Evolutionary conservation across 37 sponge, comb jelly and placozoan species (phyloP), one percentile per base, ranked within the genome.

Genomic region (Tethya wilhelma): DNA sequence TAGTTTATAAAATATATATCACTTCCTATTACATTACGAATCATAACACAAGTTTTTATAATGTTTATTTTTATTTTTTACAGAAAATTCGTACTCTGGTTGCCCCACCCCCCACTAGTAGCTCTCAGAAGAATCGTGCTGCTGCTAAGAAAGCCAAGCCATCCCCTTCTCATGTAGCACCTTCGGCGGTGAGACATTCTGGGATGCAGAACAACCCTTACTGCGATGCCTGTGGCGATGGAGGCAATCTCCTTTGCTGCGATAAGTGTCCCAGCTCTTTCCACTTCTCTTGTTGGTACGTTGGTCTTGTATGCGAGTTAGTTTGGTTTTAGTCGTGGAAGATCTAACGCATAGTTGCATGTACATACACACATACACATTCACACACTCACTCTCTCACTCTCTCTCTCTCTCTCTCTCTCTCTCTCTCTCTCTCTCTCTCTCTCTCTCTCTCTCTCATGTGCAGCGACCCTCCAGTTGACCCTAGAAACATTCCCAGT

Each of bases 211-310:
- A 96, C 75, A 79, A 93, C 60, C 86, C 96, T 5, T 87, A 73
- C 71, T 96, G 97, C 64, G 88, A 87, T 66, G 86, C 86, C 31
- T 96, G 97, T 85, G 77, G 86, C 8, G 97, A 96, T 62, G 97
- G 97, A 25, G 97, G 97, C 9, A 77, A 62, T 43, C 81, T 96
- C 0, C 86, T 96, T 44, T 96, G 97, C 81, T 96, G 97, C 70
- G 97, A 96, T 41, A 85, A 79, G 26, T 96, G 97, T 55, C 97
- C 97, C 23, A 64, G 80, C 39, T 93, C 97, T 5, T 96, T 93
- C 67, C 97, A 96, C 44, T 90, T 93, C 73, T 69, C 62, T 78
- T 96, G 97, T 86, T 93, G 93, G 97, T 96, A 64, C n/a, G n/a
- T n/a, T n/a, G n/a, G n/a, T n/a, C n/a, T n/a, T n/a, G n/a, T 77